Conservation (phyloP, 2,888 invertebrate species). For the Syritta pipiens region DNA sequence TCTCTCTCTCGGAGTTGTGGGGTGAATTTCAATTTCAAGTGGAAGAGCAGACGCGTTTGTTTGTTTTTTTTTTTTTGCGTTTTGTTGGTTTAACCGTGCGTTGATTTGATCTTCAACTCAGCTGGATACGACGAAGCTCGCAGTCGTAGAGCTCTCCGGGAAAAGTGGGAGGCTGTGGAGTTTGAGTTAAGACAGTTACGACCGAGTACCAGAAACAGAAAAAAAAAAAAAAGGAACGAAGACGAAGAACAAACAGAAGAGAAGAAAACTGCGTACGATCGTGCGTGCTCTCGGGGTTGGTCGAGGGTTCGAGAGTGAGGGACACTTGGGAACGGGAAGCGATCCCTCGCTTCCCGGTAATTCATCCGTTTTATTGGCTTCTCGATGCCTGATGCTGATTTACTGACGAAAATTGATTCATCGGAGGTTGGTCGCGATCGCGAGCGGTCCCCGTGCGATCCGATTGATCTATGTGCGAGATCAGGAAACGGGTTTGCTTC, state of each 20-base stretch:
- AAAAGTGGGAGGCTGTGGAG: slow-evolving; percentile 55
- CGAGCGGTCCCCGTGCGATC: neutral
- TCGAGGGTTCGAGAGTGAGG: no score
- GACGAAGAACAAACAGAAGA: no score
- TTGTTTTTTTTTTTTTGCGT: slow-evolving; percentile 6
- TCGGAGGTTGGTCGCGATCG: neutral
- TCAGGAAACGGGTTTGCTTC: slow-evolving; percentile 42
- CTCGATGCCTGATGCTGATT: slow-evolving; percentile 4
- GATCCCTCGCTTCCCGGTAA: slow-evolving; percentile 29
- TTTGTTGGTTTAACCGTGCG: slow-evolving; percentile 15
- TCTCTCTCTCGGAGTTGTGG: neutral
- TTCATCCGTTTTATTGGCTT: slow-evolving; percentile 37
- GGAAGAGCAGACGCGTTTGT: slow-evolving; percentile 19
- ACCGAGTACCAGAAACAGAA: neutral
- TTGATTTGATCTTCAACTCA: slow-evolving; percentile 54
- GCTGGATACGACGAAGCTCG: slow-evolving; percentile 40
- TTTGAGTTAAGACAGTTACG: slow-evolving; percentile 32
- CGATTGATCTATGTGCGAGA: slow-evolving; percentile 23
- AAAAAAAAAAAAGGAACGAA: no score
- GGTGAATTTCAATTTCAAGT: slow-evolving; percentile 51
- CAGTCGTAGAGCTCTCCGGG: neutral
- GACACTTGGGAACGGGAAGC: slow-evolving; percentile 33
- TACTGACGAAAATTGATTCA: slow-evolving; percentile 16
- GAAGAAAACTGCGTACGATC: neutral
- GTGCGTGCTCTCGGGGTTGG: slow-evolving; percentile 9